These are phyloP conservation scores for Dendrolimus punctatus DNA, from an alignment of 1,140 invertebrate genomes.

Conservation along the genomic window DNA sequence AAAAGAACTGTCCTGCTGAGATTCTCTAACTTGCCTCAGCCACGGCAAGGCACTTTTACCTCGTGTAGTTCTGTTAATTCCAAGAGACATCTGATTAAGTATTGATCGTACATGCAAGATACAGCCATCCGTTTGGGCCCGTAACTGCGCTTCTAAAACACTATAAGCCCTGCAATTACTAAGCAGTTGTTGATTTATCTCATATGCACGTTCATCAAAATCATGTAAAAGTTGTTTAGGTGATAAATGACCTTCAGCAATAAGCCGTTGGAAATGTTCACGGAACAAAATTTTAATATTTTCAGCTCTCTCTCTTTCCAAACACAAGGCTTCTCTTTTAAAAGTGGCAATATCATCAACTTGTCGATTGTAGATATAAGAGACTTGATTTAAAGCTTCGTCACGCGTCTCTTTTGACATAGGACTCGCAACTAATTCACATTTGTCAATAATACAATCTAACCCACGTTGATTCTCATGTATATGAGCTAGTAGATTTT, in stretches of 20 bases:
- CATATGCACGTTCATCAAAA: conserved; percentile 47
- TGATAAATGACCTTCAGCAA: conserved; percentile 30
- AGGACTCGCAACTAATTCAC: conserved; percentile 1
- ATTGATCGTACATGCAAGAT: conserved; percentile 24
- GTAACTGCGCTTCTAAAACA: conserved; percentile 37
- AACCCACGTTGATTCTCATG: conserved; percentile 35
- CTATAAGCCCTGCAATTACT: conserved; percentile 44
- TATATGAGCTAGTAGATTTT: conserved; percentile 33
- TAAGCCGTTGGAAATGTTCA: conserved; percentile 33
- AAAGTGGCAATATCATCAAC: conserved; percentile 29
- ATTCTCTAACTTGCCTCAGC: conserved; percentile 6
- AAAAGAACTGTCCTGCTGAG: conserved; percentile 16
- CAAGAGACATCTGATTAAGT: conserved; percentile 40
- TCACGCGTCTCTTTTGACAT: conserved; percentile 20
- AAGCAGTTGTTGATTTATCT: conserved; percentile 52
- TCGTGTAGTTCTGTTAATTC: conserved; percentile 6
- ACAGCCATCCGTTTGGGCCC: conserved; percentile 32
- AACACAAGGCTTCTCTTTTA: conserved; percentile 29
- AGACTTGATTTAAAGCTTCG: conserved; percentile 25
- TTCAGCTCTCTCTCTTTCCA: conserved; percentile 43
- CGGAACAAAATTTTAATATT: conserved; percentile 32
- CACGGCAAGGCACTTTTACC: conserved; percentile 21
- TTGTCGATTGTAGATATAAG: conserved; percentile 19
- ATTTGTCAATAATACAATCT: conserved; percentile 23
- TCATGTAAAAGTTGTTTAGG: conserved; percentile 45